Conservation (phyloP, 2,888 invertebrate species). For the Patella caerulea region DNA sequence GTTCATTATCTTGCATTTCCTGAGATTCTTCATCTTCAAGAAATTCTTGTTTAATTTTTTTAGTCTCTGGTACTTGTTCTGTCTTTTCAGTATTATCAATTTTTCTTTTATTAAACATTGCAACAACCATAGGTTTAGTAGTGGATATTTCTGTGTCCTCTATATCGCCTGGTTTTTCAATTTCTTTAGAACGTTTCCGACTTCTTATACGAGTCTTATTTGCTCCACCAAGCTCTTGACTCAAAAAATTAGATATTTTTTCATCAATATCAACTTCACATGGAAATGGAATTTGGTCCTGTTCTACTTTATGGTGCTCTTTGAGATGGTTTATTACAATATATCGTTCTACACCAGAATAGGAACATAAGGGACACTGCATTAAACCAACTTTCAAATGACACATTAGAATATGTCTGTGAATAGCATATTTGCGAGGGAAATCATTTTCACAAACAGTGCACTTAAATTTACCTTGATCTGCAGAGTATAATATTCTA, state of each 20-base stretch:
- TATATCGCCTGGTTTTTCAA: not conserved
- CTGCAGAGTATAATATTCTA: constrained; percentile 41
- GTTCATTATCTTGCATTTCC: constrained; percentile 10
- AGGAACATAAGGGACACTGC: constrained; percentile 38
- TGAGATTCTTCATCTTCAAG: constrained; percentile 18
- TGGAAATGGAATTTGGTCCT: constrained; percentile 29
- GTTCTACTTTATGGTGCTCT: constrained; percentile 34
- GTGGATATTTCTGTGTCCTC: not conserved
- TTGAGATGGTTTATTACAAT: constrained; percentile 40
- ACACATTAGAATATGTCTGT: constrained; percentile 41
- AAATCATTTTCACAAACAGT: constrained; percentile 40
- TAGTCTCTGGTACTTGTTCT: not conserved
- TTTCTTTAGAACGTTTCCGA: constrained; percentile 11
- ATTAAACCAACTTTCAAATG: constrained; percentile 39
- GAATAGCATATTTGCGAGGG: constrained; percentile 39
- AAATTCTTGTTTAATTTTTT: constrained; percentile 25
- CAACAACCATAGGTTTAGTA: constrained; percentile 32
- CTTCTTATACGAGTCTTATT: constrained; percentile 8
- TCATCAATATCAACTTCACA: constrained; percentile 31
- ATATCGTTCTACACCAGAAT: constrained; percentile 41
- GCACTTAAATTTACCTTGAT: constrained; percentile 34
- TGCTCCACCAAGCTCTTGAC: constrained; percentile 20
- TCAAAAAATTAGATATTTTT: constrained; percentile 32
- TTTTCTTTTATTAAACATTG: constrained; percentile 40
- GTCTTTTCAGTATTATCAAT: not conserved